phyloP scores from a whole-genome alignment of 2,888 invertebrate genomes.

The Fragum whitleyi region DNA sequence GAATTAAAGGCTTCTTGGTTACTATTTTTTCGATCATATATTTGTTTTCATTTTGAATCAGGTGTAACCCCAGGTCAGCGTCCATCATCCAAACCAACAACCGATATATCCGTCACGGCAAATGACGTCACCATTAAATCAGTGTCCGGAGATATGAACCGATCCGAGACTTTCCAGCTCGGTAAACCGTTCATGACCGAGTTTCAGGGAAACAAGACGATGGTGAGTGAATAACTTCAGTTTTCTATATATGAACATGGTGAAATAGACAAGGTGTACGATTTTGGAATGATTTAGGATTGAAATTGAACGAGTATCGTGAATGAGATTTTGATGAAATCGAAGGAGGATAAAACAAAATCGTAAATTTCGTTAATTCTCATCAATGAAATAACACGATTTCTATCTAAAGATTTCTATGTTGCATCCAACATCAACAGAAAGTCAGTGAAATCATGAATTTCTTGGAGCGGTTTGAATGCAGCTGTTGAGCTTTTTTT shows the following conservation, averaged over 20 bases:
- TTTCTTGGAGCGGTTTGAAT: too few species aligned
- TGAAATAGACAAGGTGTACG: background rate
- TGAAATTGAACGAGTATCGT: too few species aligned
- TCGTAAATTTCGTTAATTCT: background rate
- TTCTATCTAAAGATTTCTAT: too few species aligned
- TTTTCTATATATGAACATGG: background rate
- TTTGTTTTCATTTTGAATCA: too few species aligned
- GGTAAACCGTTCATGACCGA: background rate
- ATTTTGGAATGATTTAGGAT: too few species aligned
- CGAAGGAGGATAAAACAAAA: too few species aligned
- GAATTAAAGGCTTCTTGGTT: too few species aligned
- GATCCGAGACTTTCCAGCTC: constrained; percentile 1
- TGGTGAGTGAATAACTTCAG: background rate
- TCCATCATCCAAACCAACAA: constrained; percentile 6
- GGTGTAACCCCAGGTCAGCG: background rate
- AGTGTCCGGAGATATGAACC: background rate
- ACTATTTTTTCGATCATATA: too few species aligned
- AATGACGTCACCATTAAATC: background rate
- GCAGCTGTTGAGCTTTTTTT: too few species aligned
- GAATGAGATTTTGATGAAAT: too few species aligned
- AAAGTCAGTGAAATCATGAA: too few species aligned
- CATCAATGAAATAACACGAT: background rate
- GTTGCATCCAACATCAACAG: too few species aligned
- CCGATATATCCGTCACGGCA: background rate
- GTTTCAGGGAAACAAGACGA: background rate